These are phyloP conservation scores for Caenorhabditis tropicalis DNA, from an alignment of 1,140 invertebrate species.

Conservation along the genomic window DNA sequence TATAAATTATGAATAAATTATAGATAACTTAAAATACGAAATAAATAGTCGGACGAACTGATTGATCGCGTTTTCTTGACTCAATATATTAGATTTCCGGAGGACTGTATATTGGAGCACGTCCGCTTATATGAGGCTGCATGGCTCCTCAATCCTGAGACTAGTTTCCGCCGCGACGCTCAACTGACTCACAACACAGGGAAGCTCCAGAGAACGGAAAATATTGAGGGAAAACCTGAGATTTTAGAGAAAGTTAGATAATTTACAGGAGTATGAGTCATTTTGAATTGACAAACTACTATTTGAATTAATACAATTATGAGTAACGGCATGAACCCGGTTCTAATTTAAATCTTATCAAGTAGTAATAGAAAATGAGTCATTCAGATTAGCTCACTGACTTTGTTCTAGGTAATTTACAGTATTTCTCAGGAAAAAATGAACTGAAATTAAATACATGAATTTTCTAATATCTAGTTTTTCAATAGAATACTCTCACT, in stretches of 20 bases:
- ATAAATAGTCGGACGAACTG: not conserved
- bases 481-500: too few relatives aligned
- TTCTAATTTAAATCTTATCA: not conserved
- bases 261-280: conserved; percentile 37
- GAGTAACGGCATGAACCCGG: conserved; percentile 9
- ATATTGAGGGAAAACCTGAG: not conserved
- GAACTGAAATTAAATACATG: too few relatives aligned
- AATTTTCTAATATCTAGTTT: too few relatives aligned
- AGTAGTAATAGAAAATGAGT: not conserved
- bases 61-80: not conserved
- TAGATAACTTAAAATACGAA: conserved; percentile 10
- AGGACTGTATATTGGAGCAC: conserved; percentile 41
- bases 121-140: conserved; percentile 38
- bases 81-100: conserved; percentile 5
- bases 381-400: too few relatives aligned
- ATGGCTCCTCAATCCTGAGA: not conserved
- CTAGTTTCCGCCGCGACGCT: not conserved
- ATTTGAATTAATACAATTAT: not conserved
- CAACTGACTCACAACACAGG: not conserved
- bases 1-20: conserved; percentile 38
- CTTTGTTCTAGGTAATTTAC: too few relatives aligned
- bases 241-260: not conserved
- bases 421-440: too few relatives aligned
- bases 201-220: not conserved
- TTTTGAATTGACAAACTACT: not conserved